Conservation (phyloP, 2,113 vertebrate genomes). For the Cyanoramphus novaezelandiae region DNA sequence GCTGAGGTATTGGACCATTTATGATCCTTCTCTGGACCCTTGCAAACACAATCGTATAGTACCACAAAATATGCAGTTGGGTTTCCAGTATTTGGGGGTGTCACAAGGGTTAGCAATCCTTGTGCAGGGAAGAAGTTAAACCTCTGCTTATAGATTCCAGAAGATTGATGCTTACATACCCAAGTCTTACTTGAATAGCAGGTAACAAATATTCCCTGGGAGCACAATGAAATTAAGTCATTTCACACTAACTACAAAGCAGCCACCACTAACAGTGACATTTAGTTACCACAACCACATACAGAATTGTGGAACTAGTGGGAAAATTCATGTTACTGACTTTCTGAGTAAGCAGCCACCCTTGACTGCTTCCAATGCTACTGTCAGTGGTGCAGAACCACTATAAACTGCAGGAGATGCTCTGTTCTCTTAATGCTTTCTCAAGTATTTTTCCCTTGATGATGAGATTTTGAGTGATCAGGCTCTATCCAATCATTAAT, state of each 20-base stretch:
- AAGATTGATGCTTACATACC: neutral
- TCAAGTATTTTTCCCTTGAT: fast-evolving
- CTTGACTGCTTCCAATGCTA: neutral
- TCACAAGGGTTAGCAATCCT: neutral
- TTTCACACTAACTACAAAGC: neutral
- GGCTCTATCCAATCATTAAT: neutral
- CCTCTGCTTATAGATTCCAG: neutral
- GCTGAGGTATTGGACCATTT: neutral
- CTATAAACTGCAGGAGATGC: neutral
- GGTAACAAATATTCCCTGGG: neutral
- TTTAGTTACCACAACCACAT: neutral
- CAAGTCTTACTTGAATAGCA: neutral
- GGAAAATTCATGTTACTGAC: neutral
- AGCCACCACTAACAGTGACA: neutral
- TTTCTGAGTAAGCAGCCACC: neutral
- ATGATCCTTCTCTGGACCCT: neutral
- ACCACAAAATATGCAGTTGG: slow-evolving; percentile 38
- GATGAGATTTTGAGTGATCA: neutral
- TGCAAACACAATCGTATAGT: slow-evolving; percentile 15
- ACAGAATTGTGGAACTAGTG: neutral
- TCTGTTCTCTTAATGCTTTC: neutral
- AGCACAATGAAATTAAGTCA: neutral
- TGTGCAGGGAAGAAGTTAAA: neutral
- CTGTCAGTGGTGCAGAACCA: neutral
- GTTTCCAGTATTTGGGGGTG: slow-evolving; percentile 34